These are phyloP conservation scores for Smithornis capensis DNA, from an alignment of 2,113 vertebrate species.

Conservation along the genomic window DNA sequence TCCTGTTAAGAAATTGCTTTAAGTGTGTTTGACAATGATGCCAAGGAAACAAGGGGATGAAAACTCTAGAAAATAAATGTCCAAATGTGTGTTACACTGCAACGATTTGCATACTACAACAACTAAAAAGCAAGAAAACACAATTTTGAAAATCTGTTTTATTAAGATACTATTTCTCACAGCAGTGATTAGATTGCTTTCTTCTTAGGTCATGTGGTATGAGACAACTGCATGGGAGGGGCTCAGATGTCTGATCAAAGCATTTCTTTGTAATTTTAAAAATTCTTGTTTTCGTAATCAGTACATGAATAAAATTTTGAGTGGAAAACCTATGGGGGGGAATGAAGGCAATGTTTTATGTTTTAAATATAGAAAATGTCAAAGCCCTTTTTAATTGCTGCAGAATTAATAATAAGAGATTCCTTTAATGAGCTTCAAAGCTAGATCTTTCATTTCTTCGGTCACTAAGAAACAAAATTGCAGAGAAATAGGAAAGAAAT, in stretches of 20 bases:
- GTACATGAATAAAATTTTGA: background rate
- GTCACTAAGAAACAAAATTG: background rate
- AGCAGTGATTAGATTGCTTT: background rate
- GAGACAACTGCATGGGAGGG: background rate
- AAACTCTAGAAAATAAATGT: background rate
- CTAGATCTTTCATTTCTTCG: background rate
- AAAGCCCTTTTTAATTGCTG: background rate
- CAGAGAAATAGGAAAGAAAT: background rate
- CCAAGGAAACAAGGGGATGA: background rate
- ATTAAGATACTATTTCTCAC: constrained; percentile 7
- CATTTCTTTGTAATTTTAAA: background rate
- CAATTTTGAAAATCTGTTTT: constrained; percentile 19
- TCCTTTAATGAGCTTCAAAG: background rate
- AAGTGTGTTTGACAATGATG: background rate
- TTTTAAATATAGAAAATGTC: background rate
- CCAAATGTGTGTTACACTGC: background rate
- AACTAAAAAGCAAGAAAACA: background rate
- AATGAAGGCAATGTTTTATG: background rate
- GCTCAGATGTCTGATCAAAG: background rate
- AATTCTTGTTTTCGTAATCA: background rate
- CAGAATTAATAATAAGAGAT: background rate
- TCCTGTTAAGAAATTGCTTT: constrained; percentile 9
- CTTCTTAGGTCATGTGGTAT: background rate
- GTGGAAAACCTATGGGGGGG: background rate
- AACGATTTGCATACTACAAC: background rate